Percentiles rank a stretch among this genome's conserved stretches.
phyloP scores from a whole-genome alignment of 2,113 vertebrate species.

The Microtus pennsylvanicus region DNA sequence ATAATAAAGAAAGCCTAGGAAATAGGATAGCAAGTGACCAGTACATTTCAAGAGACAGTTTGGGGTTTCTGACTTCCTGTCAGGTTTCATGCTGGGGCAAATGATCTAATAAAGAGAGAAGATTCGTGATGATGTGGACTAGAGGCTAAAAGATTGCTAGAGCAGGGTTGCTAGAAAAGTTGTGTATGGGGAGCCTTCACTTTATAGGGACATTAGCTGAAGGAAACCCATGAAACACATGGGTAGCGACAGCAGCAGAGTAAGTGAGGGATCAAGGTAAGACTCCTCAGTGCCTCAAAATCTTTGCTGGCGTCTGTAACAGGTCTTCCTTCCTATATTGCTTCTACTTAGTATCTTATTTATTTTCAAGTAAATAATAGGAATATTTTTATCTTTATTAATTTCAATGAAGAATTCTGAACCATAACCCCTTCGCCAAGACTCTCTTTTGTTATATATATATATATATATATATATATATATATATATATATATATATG shows the following conservation, averaged over 20 bases:
- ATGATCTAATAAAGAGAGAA: background rate
- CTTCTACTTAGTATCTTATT: background rate
- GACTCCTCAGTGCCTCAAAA: background rate
- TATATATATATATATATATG: background rate
- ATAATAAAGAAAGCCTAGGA: background rate
- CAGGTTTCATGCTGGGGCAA: background rate
- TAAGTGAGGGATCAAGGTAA: background rate
- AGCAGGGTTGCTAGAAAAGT: background rate
- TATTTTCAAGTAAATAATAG: background rate
- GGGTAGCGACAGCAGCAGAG: accelerated
- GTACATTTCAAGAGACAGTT: background rate
- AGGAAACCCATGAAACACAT: background rate
- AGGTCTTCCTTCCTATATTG: background rate
- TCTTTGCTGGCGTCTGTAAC: background rate
- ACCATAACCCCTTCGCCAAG: background rate
- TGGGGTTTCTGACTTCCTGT: background rate
- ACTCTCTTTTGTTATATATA: background rate
- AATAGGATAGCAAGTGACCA: background rate
- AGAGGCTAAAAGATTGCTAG: background rate
- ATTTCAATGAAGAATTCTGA: background rate
- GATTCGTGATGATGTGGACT: background rate
- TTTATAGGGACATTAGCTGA: background rate
- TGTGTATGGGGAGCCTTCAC: background rate
- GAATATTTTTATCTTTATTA: background rate
- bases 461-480: too few species aligned